Evolutionary conservation across 2,113 vertebrate species (phyloP), one percentile per base, ranked within the genome.

Genomic region (Gambusia affinis): DNA sequence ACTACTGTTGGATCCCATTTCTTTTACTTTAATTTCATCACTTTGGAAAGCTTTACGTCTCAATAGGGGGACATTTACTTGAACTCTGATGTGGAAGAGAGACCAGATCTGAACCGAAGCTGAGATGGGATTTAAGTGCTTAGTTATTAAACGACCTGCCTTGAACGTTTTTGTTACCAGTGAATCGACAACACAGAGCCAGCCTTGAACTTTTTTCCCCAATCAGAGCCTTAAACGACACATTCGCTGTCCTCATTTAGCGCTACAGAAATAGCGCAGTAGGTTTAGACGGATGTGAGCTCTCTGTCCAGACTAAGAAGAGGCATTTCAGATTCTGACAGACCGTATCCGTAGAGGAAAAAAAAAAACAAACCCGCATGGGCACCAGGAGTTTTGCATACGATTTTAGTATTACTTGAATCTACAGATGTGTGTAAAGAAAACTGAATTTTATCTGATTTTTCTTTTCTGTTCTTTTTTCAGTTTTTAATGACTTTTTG

Each of bases 381-480:
- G 75, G 62, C 74, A 78, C 72, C 65, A 72, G 79, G 60, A 79
- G 75, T 80, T 89, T 86, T 87, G 69, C 72, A 70, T 84, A 83
- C 75, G 84, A 80, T 75, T 78, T 89, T 91, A 85, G 80, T 84
- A 88, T 92, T 94, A 95, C 93, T 95, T 95, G 94, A 95, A 94
- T 84, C 79, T 78, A 64, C 63, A 84, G 85, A 70, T 39, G 47
- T 82, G 57, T 78, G 78, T 19, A 35, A 60, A 84, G 78, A 84
- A 80, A 83, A 78, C 31, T 68, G 60, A 69, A 78, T 73, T 85
- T 31, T 70, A 87, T 47, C 44, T 17, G 44, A 87, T 76, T 70
- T 67, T 67, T 66, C 74, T 70, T 65, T 80, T 35, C 65, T 70
- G 8, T 14, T 57, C 72, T 72, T 11, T 33, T 87, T 78, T 74